These are phyloP conservation scores for Gorsachius magnificus DNA, from an alignment of 2,797 vertebrate genomes.

Conservation along the genomic window DNA sequence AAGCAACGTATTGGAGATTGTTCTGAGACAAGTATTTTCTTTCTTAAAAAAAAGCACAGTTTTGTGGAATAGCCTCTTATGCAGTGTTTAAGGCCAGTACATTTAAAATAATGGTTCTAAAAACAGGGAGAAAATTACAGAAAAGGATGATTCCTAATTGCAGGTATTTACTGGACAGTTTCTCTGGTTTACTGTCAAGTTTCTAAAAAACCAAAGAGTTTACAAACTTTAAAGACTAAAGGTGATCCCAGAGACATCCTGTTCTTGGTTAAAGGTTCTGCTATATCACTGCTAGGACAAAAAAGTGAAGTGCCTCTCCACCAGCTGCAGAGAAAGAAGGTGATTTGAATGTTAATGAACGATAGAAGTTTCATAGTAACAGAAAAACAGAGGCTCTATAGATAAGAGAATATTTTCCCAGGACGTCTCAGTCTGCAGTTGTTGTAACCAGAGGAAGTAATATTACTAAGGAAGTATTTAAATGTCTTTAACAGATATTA, in stretches of 20 bases:
- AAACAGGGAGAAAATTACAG: background rate
- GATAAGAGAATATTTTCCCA: conserved; percentile 66
- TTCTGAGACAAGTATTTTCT: no score
- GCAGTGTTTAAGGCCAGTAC: background rate
- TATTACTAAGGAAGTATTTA: conserved; percentile 66
- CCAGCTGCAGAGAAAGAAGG: conserved; percentile 55
- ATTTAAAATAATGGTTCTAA: background rate
- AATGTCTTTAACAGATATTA: conserved; percentile 67
- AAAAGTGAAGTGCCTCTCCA: conserved; percentile 65
- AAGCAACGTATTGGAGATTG: background rate
- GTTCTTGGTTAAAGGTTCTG: conserved; percentile 47
- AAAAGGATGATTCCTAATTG: background rate
- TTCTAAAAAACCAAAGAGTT: background rate
- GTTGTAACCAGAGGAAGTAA: conserved; percentile 62
- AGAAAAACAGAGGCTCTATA: conserved; percentile 62
- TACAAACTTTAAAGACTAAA: conserved; percentile 41
- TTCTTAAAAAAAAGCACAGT: no score
- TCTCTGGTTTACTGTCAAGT: background rate
- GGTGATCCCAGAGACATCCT: conserved; percentile 29
- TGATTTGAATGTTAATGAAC: conserved; percentile 61
- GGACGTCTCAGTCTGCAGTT: conserved; percentile 46
- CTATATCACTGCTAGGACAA: conserved; percentile 50
- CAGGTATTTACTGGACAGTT: background rate
- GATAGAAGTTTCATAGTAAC: conserved; percentile 57
- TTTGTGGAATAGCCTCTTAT: background rate